Percentiles rank a stretch among this genome's conserved stretches.
These are phyloP conservation scores for Hormaphis cornu DNA, from an alignment of 1,140 invertebrate genomes.

Conservation along the genomic window DNA sequence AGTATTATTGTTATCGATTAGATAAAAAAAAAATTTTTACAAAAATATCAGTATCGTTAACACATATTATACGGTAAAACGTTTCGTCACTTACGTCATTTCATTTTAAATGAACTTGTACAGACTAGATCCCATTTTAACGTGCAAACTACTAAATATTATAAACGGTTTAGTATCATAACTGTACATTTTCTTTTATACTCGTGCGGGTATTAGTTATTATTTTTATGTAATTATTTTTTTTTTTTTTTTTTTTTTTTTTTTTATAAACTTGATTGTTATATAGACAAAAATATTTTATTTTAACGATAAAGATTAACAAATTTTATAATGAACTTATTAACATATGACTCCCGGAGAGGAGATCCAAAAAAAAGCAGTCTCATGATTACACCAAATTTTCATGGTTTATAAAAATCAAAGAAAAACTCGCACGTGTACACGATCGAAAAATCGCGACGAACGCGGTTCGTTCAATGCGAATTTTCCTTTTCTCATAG, in stretches of 20 bases:
- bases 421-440: slow-evolving; percentile 11
- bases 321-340: slow-evolving; percentile 32
- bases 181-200: not conserved
- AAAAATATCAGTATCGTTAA: slow-evolving; percentile 4
- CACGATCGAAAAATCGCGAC: not conserved
- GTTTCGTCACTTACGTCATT: not conserved
- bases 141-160: not conserved
- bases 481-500: slow-evolving; percentile 23
- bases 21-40: no score
- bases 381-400: slow-evolving; percentile 30
- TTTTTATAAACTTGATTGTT: slow-evolving; percentile 22
- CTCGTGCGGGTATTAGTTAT: no score
- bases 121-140: slow-evolving; percentile 2
- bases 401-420: slow-evolving; percentile 27
- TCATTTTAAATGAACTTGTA: not conserved
- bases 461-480: not conserved
- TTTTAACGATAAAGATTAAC: slow-evolving; percentile 29
- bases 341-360: slow-evolving; percentile 21
- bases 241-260: not conserved
- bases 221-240: no score
- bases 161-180: not conserved
- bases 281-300: slow-evolving; percentile 29
- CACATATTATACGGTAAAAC: not conserved
- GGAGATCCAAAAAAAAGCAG: slow-evolving; percentile 31
- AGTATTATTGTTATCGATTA: no score